Percentiles rank a stretch among this genome's conserved stretches.
phyloP scores from a whole-genome alignment of 2,113 vertebrate species.

The Centropus bengalensis region DNA sequence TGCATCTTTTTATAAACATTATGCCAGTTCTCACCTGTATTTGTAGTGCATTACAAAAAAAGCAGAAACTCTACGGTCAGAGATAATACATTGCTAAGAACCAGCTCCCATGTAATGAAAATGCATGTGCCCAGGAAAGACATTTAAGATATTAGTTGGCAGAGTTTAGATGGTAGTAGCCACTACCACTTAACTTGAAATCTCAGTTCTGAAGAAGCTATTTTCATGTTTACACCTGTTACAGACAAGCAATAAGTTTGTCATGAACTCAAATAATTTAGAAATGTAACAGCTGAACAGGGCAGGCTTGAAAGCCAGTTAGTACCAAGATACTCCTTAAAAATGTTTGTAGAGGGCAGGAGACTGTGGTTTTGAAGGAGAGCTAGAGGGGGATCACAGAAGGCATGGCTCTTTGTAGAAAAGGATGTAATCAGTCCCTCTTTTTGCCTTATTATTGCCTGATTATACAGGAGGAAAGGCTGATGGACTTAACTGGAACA shows the following conservation, averaged over 20 bases:
- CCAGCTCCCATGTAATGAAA: not conserved
- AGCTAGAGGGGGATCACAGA: not conserved
- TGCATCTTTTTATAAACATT: not conserved
- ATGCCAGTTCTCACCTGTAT: not conserved
- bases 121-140: not conserved
- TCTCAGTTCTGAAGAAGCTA: not conserved
- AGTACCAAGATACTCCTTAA: not conserved
- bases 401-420: not conserved
- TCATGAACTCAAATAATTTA: not conserved
- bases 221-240: not conserved
- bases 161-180: not conserved
- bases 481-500: not conserved
- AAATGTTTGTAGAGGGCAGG: not conserved
- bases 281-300: not conserved
- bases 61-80: accelerated
- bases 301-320: not conserved
- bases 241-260: not conserved
- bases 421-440: accelerated
- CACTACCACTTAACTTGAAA: not conserved
- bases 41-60: not conserved
- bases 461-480: not conserved
- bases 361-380: not conserved
- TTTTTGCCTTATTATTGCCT: not conserved
- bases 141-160: not conserved
- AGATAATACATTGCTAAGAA: not conserved